phyloP scores from a whole-genome alignment of 2,888 invertebrate genomes.

The Machimus atricapillus region DNA sequence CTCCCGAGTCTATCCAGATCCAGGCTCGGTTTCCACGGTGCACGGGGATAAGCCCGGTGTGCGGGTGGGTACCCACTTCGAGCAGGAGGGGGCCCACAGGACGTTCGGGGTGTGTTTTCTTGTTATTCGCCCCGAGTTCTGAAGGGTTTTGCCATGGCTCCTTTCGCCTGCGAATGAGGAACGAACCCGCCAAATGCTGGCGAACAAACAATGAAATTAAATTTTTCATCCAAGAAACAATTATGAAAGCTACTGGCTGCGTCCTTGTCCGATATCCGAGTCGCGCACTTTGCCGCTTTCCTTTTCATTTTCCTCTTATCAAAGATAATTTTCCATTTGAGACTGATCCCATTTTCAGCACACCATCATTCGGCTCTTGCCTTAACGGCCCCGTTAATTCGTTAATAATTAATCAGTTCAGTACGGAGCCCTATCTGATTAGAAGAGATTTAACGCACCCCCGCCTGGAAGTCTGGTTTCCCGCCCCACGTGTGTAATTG shows the following conservation, averaged over 20 bases:
- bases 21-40: slow-evolving; percentile 3
- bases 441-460: slow-evolving; percentile 45
- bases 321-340: slow-evolving; percentile 39
- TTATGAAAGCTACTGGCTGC: slow-evolving; percentile 38
- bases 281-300: background rate
- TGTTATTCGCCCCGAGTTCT: slow-evolving; percentile 10
- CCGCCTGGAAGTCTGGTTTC: background rate
- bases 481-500: slow-evolving; percentile 35
- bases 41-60: slow-evolving; percentile 7
- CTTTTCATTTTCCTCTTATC: slow-evolving; percentile 41
- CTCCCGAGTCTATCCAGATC: slow-evolving; percentile 22
- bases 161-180: slow-evolving; percentile 7
- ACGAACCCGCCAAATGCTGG: slow-evolving; percentile 1
- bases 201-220: slow-evolving; percentile 43
- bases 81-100: background rate
- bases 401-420: slow-evolving; percentile 47
- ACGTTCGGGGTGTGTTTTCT: slow-evolving; percentile 8
- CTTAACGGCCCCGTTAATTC: slow-evolving; percentile 39
- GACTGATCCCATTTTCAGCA: slow-evolving; percentile 44
- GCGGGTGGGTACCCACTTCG: background rate
- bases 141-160: slow-evolving; percentile 22
- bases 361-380: slow-evolving; percentile 29
- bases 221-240: slow-evolving; percentile 45
- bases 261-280: background rate
- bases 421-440: slow-evolving; percentile 43